These are phyloP conservation scores for Sminthurinus aureus DNA, from an alignment of 2,888 invertebrate genomes.

Conservation along the genomic window DNA sequence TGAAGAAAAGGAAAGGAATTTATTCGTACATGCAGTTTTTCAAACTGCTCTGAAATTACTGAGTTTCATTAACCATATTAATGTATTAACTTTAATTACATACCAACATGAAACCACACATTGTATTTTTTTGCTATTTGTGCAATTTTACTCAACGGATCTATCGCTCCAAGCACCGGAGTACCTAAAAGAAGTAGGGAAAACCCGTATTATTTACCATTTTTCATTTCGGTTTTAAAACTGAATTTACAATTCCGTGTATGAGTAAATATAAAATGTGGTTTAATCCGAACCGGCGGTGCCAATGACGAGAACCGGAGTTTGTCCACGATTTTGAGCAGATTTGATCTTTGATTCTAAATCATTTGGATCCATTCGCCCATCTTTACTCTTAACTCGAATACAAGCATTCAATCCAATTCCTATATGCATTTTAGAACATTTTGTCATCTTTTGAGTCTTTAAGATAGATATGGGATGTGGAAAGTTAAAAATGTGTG, in stretches of 20 bases:
- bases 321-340: background rate
- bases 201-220: background rate
- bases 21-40: too few relatives aligned
- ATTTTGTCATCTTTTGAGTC: too few relatives aligned
- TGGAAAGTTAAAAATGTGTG: too few relatives aligned
- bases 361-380: slow-evolving; percentile 35
- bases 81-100: background rate
- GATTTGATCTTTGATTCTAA: slow-evolving; percentile 24
- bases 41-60: too few relatives aligned
- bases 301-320: slow-evolving; percentile 38
- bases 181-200: slow-evolving; percentile 3
- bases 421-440: background rate
- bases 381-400: slow-evolving; percentile 31
- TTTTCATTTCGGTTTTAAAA: background rate
- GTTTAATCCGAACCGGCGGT: slow-evolving; percentile 13
- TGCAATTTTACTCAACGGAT: slow-evolving; percentile 12
- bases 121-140: background rate
- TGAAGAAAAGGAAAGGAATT: too few relatives aligned
- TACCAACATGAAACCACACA: slow-evolving; percentile 31
- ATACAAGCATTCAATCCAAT: slow-evolving; percentile 30
- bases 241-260: too few relatives aligned
- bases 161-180: slow-evolving; percentile 15
- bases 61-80: too few relatives aligned
- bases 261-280: background rate
- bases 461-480: too few relatives aligned